Evolutionary conservation across 1,140 invertebrate genomes (phyloP).

Genomic region (Liolophura sinensis): DNA sequence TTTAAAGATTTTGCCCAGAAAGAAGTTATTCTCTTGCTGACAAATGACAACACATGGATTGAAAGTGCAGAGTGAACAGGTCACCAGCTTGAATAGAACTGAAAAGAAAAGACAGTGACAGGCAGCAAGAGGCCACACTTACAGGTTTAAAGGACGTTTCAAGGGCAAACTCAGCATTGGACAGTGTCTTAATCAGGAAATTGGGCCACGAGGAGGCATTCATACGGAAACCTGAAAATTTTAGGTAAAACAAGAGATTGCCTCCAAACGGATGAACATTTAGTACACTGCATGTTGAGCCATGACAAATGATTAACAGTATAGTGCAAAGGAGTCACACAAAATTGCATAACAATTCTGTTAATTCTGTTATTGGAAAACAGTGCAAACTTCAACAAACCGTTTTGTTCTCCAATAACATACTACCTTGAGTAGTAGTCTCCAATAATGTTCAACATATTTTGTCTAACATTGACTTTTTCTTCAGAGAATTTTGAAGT

Average conservation of each 20-base stretch:
- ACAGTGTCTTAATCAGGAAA: slow-evolving; percentile 87
- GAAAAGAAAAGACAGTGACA: no score
- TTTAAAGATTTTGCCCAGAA: no score
- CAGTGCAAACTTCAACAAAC: no score
- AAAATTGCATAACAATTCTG: neutral
- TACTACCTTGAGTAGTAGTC: neutral
- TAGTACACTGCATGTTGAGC: no score
- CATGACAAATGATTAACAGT: neutral
- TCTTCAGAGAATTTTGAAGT: neutral
- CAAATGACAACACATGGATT: no score
- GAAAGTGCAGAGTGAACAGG: no score
- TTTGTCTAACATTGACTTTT: neutral
- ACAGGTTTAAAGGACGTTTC: slow-evolving; percentile 77
- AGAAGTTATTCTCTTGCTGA: no score
- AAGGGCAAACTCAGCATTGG: slow-evolving; percentile 86
- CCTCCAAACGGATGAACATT: no score
- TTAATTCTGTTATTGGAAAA: neutral
- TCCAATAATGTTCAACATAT: neutral
- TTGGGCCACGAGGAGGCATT: slow-evolving; percentile 94
- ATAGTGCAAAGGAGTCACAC: neutral
- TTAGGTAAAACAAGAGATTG: no score
- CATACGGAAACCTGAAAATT: slow-evolving; percentile 79
- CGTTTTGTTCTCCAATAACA: no score
- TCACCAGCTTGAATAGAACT: no score
- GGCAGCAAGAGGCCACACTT: slow-evolving; percentile 6